A percentile compares a stretch with the other conserved stretches of the same genome.
phyloP scores from a whole-genome alignment of 2,888 invertebrate genomes.

The Cordilura impudica region DNA sequence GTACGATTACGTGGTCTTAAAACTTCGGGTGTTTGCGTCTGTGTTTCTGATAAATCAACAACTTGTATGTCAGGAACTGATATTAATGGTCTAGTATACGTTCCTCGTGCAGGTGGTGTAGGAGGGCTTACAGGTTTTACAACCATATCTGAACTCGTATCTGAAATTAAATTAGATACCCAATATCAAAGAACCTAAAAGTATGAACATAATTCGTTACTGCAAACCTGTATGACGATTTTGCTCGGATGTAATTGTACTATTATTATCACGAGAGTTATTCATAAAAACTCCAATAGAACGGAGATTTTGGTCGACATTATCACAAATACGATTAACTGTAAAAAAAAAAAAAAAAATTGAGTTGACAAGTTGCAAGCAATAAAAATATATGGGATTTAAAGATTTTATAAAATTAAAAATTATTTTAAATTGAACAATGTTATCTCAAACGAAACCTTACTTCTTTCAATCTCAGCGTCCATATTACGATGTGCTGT shows the following conservation, averaged over 20 bases:
- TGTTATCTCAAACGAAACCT: background rate
- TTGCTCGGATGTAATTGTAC: background rate
- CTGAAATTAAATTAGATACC: background rate
- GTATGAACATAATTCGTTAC: too few relatives aligned
- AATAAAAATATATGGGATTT: too few relatives aligned
- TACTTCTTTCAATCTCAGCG: conserved; percentile 61
- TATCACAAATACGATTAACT: conserved; percentile 61
- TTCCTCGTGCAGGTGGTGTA: background rate
- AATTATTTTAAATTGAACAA: too few relatives aligned
- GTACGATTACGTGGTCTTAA: background rate
- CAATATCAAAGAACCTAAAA: too few relatives aligned
- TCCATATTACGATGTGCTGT: conserved; percentile 37
- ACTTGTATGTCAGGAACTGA: background rate
- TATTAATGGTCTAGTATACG: background rate
- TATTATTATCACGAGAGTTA: background rate
- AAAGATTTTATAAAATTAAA: too few relatives aligned
- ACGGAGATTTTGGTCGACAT: conserved; percentile 50
- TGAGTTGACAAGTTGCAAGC: too few relatives aligned
- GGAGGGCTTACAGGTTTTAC: too few relatives aligned
- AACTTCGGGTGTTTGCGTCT: conserved; percentile 6
- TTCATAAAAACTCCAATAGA: conserved; percentile 40
- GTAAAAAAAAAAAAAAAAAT: background rate
- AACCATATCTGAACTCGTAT: too few relatives aligned
- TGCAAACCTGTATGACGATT: background rate
- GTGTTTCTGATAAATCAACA: conserved; percentile 48